Evolutionary conservation across 2,113 vertebrate species (phyloP).

Genomic region (Ginglymostoma cirratum): DNA sequence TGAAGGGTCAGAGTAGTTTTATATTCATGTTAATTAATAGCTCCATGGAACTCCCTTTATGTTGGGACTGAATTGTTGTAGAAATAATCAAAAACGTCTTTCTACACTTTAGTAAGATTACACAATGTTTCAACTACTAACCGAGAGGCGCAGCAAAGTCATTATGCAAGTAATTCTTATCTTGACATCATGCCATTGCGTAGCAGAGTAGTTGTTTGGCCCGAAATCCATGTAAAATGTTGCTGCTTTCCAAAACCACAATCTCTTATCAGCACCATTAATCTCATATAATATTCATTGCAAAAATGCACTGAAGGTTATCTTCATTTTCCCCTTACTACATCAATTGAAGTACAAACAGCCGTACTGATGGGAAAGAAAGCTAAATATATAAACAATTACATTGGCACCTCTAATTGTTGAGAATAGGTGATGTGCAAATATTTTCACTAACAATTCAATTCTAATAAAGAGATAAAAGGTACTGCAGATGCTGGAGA

Average conservation of each 20-base stretch:
- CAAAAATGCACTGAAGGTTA: neutral
- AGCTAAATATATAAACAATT: neutral
- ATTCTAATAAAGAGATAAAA: neutral
- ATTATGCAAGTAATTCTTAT: neutral
- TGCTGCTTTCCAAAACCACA: neutral
- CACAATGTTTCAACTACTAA: neutral
- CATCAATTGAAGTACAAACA: neutral
- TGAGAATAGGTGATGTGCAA: neutral
- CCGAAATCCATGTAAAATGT: neutral
- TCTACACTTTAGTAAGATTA: neutral
- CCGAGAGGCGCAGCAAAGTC: neutral
- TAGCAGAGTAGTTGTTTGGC: neutral
- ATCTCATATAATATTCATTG: constrained; percentile 4
- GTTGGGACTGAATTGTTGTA: neutral
- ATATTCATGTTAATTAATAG: neutral
- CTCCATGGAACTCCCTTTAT: neutral
- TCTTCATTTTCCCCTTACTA: neutral
- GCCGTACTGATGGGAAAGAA: neutral
- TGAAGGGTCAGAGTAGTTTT: neutral
- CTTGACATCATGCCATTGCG: neutral
- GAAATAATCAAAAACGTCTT: neutral
- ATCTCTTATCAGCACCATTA: neutral
- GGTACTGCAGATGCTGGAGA: no score
- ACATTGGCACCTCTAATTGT: neutral
- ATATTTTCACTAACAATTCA: neutral